A percentile compares a stretch with the other conserved stretches of the same genome.
Evolutionary conservation across 1,140 invertebrate species (phyloP).

Genomic region (Propsilocerus akamusi): DNA sequence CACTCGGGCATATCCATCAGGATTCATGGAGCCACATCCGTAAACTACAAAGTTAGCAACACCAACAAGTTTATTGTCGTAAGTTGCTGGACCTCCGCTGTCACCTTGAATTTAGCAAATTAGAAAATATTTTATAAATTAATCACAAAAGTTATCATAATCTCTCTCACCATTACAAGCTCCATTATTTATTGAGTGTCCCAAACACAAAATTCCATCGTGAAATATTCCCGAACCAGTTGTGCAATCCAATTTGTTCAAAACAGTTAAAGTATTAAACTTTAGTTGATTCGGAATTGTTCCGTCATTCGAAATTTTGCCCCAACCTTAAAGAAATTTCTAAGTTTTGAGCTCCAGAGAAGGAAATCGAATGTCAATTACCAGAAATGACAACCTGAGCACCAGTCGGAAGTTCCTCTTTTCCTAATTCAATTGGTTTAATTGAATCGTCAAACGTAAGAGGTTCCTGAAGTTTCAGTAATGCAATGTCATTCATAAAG

Average conservation of each 20-base stretch:
- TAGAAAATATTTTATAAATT: too few relatives aligned
- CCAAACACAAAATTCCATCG: slow-evolving; percentile 15
- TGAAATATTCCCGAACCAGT: slow-evolving; percentile 7
- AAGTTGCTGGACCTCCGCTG: slow-evolving; percentile 19
- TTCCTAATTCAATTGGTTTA: slow-evolving; percentile 18
- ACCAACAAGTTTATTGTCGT: slow-evolving; percentile 12
- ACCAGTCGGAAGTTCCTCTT: slow-evolving; percentile 12
- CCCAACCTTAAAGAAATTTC: too few relatives aligned
- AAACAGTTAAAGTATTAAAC: slow-evolving; percentile 13
- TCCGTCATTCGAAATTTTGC: slow-evolving; percentile 16
- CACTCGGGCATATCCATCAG: slow-evolving; percentile 36
- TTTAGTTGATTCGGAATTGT: slow-evolving; percentile 13
- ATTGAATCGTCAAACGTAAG: slow-evolving; percentile 19
- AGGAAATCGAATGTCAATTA: too few relatives aligned
- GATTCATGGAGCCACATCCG: slow-evolving; percentile 20
- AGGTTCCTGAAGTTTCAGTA: slow-evolving; percentile 21
- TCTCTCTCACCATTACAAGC: slow-evolving; percentile 18
- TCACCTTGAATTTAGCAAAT: too few relatives aligned
- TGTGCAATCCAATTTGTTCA: background rate
- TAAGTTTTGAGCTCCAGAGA: too few relatives aligned
- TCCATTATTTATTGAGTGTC: slow-evolving; percentile 12
- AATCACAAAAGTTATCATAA: too few relatives aligned
- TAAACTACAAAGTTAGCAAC: slow-evolving; percentile 16
- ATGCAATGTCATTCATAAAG: slow-evolving; percentile 28
- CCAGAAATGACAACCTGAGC: slow-evolving; percentile 22